Evolutionary conservation across 2,113 vertebrate species (phyloP), one percentile per base, ranked within the genome.

Genomic region (Nycticorax nycticorax): DNA sequence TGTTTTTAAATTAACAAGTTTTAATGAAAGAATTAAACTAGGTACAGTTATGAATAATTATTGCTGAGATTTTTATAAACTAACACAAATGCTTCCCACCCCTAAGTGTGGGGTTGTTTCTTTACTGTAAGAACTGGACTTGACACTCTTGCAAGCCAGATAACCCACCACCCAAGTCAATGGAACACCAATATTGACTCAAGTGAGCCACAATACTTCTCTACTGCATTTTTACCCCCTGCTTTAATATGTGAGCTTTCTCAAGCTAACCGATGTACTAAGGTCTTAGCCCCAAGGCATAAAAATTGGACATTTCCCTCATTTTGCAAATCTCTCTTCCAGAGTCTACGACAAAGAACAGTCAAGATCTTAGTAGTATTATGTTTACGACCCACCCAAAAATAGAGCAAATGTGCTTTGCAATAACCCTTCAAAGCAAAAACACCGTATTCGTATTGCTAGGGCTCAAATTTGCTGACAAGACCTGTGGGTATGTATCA

Each of bases 391-490:
- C 32, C 14, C 32, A 67, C 20, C 56, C 20, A 45, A 89, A 92
- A 75, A 30, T 14, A 81, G 48, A 81, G 37, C 13, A 84, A 64
- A 72, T 11, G 5, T 52, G 28, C 64, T 88, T 87, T 55, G 52
- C 41, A 73, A 66, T n/a, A 92, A 26, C 21, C 17, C 28, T 76
- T 75, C 53, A 79, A 87, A 85, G 76, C 15, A 85, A 85, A 91
- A 69, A 10, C 23, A 8, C n/a, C 50, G 9, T 8, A 92, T 53
- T 64, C 62, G 62, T 19, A 87, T 43, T 50, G 32, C 30, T 66
- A 73, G 32, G 48, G 48, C 47, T 92, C 37, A 92, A 62, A 93
- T 62, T 85, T 0, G 37, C 96, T 95, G 92, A 95, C 57, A 73
- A 86, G 69, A 87, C 69, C 56, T 92, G 89, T 55, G 89, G 80